phyloP scores from a whole-genome alignment of 2,113 vertebrate genomes.

The Oreochromis niloticus region DNA sequence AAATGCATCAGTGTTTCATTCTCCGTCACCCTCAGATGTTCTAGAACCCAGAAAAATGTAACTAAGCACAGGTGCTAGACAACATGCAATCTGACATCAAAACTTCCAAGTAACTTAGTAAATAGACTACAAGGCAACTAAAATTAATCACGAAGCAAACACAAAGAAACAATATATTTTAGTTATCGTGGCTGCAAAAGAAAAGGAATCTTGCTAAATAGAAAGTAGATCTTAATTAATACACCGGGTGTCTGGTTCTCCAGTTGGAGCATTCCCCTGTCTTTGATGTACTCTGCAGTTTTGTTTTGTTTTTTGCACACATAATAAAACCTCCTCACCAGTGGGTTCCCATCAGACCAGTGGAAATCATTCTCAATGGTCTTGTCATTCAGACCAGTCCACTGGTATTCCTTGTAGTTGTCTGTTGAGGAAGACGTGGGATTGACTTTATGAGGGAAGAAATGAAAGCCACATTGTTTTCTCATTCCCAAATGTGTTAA shows the following conservation, averaged over 20 bases:
- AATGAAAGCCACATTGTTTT: background rate
- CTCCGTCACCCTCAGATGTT: background rate
- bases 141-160: fast-evolving
- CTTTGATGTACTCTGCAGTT: background rate
- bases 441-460: background rate
- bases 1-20: background rate
- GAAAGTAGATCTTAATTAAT: background rate
- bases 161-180: background rate
- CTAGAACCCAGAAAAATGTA: background rate
- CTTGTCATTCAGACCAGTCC: slow-evolving; percentile 91
- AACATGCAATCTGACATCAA: background rate
- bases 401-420: slow-evolving; percentile 89
- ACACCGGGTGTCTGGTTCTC: background rate
- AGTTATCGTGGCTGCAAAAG: background rate
- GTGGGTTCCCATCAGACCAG: slow-evolving; percentile 89
- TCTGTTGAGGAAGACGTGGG: slow-evolving; percentile 50
- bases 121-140: background rate
- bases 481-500: background rate
- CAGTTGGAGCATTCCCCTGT: background rate
- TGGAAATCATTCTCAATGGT: slow-evolving; percentile 91
- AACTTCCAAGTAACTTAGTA: background rate
- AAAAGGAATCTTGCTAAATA: background rate
- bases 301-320: background rate
- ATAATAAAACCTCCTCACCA: slow-evolving; percentile 75
- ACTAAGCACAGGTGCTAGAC: background rate